Base-by-base conservation (phyloP, 2,888 invertebrate species). In the Nebria salina region DNA sequence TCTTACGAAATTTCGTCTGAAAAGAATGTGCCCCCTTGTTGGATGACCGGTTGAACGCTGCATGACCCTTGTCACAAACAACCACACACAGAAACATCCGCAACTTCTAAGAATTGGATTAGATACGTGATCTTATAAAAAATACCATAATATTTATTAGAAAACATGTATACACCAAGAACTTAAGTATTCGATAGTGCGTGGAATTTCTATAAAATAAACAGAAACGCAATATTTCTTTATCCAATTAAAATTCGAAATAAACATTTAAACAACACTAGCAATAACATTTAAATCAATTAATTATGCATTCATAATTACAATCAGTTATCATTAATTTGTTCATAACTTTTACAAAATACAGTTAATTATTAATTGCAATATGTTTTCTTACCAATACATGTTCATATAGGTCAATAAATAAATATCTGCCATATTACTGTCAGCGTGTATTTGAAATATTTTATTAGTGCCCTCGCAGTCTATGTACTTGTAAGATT, bases 1-100 rank as follows among this genome's bases (percentile, higher is more conserved):
- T 77, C 77, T 77, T 77, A 77, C 72, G 77, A 77, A 77, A 72
- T 15, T 72, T 11, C 11, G 43, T 26, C 26, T 20, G 42, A 20
- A 64, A 75, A 65, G 76, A 76, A 76, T 76, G 70, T 65, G 76
- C 42, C 70, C 76, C 64, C 76, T 25, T 43, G 42, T 41, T 13
- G 66, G 76, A 70, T 76, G 76, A 9, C 76, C 42, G 65, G 20
- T 76, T 65, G 66, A 68, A 66, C 41, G 25, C 54, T 74, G 15
- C 54, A 54, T 54, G 54, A 54, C 54, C 54, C 54, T 54, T 54
- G 54, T 54, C 54, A 54, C 54, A 54, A 54, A 54, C 54, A 54
- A 8, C 8, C 54, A 11, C 54, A 54, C 54, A 54, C 13, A 54
- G 13, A 54, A 34, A 34, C 34, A 34, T 34, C 34, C 34, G 34